Evolutionary conservation across 2,113 vertebrate genomes (phyloP), one percentile per base, ranked within the genome.

Genomic region (Rhinolophus ferrumequinum): DNA sequence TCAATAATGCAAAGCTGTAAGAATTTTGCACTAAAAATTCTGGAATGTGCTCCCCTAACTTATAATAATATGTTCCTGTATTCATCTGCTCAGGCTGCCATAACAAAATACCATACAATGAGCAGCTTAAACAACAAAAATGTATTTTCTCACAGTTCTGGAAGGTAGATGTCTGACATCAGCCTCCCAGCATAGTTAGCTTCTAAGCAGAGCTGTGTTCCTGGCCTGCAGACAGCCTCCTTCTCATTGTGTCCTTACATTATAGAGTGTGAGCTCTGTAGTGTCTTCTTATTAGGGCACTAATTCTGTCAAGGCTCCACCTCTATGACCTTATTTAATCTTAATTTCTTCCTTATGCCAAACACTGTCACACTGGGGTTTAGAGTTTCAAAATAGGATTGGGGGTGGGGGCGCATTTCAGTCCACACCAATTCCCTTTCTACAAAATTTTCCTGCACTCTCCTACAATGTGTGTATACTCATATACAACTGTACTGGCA

Each of bases 151-250:
- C 54, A 70, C 14, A 11, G 5, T 52, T 70, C 18, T 64, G 79
- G 69, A 54, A 41, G 14, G 26, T 41, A 19, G 14, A 93, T 77
- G 47, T 38, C n/a, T 44, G 19, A 79, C 24, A 19, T 33, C 56
- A 44, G 8, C 1, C 8, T 60, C 9, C 38, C 7, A 28, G 6
- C 3, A 28, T 35, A 1, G 16, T n/a, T 54, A 26, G 16, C 6
- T 50, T 50, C 38, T 79, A 6, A n/a, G 58, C 79, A 89, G 15
- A 12, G 1, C 33, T 38, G 3, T 64, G 64, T 58, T 47, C 18
- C 47, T 66, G 15, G 26, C 35, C 38, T 3, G 4, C 14, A 93
- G 41, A 52, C 4, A 66, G 1, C 11, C 30, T 58, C 19, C 26
- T 72, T 79, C 50, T 75, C 22, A 11, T 44, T 52, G 8, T 22